Base-by-base conservation (phyloP, 2,113 vertebrate genomes). In the Arothron firmamentum region DNA sequence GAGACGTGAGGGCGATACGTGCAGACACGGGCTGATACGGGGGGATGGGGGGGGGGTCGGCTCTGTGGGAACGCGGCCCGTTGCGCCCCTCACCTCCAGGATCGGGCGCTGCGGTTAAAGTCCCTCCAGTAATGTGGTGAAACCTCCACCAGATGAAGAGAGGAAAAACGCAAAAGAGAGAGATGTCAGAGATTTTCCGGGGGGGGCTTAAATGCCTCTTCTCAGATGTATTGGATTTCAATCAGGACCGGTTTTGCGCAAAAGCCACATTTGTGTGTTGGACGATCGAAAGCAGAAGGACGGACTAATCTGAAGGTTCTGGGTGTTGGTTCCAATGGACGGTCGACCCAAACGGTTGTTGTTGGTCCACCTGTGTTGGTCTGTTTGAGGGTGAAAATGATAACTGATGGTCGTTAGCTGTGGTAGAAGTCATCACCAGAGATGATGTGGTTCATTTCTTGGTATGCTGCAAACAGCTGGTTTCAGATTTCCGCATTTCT, bases 1-100 rank as follows among this genome's bases (percentile, higher is more conserved):
- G 82, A 87, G 79, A 86, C 84, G 81, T 78, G 59, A 86, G 78
- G 66, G 59, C 81, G 72, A 64, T 77, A 87, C 74, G 83, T 76
- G 73, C 80, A 77, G 70, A 84, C 75, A 59, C 56, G 65, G 65
- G 58, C 67, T 59, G 77, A 77, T 80, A 71, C 41, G 72, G 45
- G 45, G 45, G n/a, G 77, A 77, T 80, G 69, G 34, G 72, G 45
- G 45, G 45, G n/a, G 56, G 47, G 59, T 82, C 75, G 70, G 66
- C 70, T 76, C 75, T 82, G 83, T 85, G 79, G 77, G 82, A 87
- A 88, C 52, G 4, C 20, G 58, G 73, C 20, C 67, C 5, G 52
- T 14, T 57, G 65, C 20, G 46, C 34, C 38, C 52, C 49, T 71
- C 67, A 85, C 75, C 74, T 82, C 78, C 23, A 77, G 72, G 76